phyloP scores from a whole-genome alignment of 2,888 invertebrate species.

The Suillia variegata region DNA sequence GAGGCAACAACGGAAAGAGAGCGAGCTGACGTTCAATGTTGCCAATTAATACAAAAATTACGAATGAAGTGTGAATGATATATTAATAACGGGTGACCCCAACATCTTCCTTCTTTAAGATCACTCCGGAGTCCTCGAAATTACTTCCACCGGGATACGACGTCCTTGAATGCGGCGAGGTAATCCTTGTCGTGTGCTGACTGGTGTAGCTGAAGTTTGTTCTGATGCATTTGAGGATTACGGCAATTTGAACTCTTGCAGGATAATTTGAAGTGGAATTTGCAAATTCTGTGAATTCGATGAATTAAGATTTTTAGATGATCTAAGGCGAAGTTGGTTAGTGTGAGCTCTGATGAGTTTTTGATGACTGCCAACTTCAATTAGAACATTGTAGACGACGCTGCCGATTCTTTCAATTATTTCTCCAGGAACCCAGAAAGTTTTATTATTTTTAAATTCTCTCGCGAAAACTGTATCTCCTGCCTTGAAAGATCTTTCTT shows the following conservation, averaged over 20 bases:
- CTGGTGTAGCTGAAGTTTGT: no score
- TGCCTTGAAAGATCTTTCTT: not conserved
- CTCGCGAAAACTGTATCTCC: conserved; percentile 9
- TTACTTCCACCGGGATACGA: no score
- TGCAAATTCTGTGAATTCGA: no score
- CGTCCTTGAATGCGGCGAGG: no score
- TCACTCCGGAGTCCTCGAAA: no score
- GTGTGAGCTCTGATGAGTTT: not conserved
- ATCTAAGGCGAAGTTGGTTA: not conserved
- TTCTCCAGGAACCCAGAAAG: conserved; percentile 6
- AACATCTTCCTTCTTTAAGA: no score
- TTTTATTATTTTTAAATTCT: conserved; percentile 7
- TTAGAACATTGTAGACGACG: not conserved
- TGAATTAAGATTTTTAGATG: not conserved
- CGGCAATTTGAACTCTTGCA: not conserved
- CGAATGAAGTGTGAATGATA: no score
- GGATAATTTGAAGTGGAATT: conserved; percentile 4
- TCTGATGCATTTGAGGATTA: not conserved
- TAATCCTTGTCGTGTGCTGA: no score
- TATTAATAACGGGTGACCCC: no score
- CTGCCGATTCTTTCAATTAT: not conserved
- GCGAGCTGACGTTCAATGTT: no score
- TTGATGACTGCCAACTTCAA: not conserved
- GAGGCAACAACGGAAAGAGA: no score
- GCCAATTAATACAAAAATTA: no score